Evolutionary conservation across 1,140 invertebrate genomes (phyloP), one percentile per base, ranked within the genome.

Genomic region (Contarinia nasturtii): DNA sequence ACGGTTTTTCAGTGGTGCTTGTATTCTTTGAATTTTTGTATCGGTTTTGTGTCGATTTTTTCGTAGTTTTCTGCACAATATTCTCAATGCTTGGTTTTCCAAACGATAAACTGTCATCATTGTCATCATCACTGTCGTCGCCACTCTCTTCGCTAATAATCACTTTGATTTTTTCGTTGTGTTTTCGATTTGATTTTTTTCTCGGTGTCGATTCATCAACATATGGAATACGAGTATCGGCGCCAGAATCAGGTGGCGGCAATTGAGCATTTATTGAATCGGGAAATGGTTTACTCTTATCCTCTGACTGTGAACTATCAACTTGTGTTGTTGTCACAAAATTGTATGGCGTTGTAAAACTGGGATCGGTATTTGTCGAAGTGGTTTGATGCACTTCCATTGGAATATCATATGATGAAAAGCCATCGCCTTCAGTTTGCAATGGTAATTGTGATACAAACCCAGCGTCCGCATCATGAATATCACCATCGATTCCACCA

Each of bases 191-290:
- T 27, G 27, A 27, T 27, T 3, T 27, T n/a, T 3, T 10, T 5
- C 27, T 27, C 27, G 27, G 27, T 27, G 27, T 5, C 10, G 27
- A 27, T 27, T 27, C 10, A 27, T 27, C 52, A 11, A 53, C 51
- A 46, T 59, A 59, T 18, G 57, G 54, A 33, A 57, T 38, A 8
- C 51, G 57, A 8, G 53, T 52, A 33, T 54, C 54, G 8, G 40
- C 41, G 34, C 40, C 48, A 40, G 50, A 41, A n/a, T 57, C 51
- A 18, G 54, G 54, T 21, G 60, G 48, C 27, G 60, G 56, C 42
- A 64, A 22, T 54, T 62, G 61, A 33, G 54, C 54, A 50, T 55
- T 59, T 27, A 59, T 54, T 8, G 59, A 55, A 46, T 61, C 54
- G 8, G 56, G 52, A 48, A 42, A 42, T 33, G 21, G 14, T 7